Evolutionary conservation across 2,888 invertebrate genomes (phyloP), one percentile per base, ranked within the genome.

Genomic region (Bellardia pandia): DNA sequence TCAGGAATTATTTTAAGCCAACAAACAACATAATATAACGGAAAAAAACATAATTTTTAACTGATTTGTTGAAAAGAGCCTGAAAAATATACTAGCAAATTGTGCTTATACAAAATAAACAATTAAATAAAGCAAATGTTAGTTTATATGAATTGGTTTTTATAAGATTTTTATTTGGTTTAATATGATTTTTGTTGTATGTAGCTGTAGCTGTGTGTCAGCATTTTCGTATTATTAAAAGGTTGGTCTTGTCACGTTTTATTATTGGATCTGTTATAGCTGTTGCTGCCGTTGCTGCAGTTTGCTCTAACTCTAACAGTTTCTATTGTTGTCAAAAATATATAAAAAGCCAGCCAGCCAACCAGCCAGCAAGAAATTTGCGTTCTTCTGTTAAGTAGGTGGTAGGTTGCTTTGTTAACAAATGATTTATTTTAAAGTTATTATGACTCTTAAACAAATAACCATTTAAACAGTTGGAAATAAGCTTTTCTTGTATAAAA

Each of bases 41-140:
- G 83, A 4, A 37, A 71, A 79, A 82, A 83, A 80, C 84, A 87
- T 85, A 87, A 85, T 85, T 87, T 78, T 87, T 87, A 87, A 87
- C 78, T 85, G 81, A 85, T 85, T 85, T 85, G 79, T 69, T 85
- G 74, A 79, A 85, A 85, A 62, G 68, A 53, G 79, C 69, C 69
- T 42, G 4, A 40, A 51, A 68, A 66, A 56, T 58, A 37, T 45
- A 60, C 23, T 16, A 60, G 5, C 23, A 51, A 72, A 48, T 53
- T 37, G 4, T 16, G 5, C 16, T 78, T 78, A 62, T 62, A 37
- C 53, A 37, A 75, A 83, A 84, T 74, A 68, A 84, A 84, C 79
- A 86, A 86, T 77, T 83, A 86, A 83, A 76, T 76, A 86, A 80
- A 80, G 60, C 58, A 74, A 87, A 82, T 87, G 64, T 71, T 82